phyloP scores from a whole-genome alignment of 2,113 vertebrate species.

The Delphinapterus leucas region DNA sequence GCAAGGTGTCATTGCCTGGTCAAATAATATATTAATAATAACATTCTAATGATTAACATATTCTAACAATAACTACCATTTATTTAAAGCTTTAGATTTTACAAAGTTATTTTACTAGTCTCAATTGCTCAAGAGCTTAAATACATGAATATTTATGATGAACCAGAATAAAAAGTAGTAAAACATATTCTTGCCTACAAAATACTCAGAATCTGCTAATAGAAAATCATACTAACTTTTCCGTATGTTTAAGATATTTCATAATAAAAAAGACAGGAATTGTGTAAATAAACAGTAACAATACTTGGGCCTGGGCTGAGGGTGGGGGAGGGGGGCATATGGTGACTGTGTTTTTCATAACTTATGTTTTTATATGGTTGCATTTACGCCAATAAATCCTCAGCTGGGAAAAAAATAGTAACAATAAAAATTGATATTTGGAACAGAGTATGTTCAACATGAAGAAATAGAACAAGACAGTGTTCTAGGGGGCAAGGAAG shows the following conservation, averaged over 20 bases:
- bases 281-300: not conserved
- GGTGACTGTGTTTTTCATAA: conserved; percentile 79
- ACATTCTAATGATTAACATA: not conserved
- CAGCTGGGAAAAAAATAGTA: conserved; percentile 51
- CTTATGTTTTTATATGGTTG: conserved; percentile 86
- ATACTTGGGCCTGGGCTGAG: not conserved
- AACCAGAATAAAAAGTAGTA: conserved; percentile 15
- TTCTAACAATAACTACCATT: not conserved
- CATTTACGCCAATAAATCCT: conserved; percentile 82
- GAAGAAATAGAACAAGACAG: not conserved
- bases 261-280: not conserved
- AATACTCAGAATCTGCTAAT: not conserved
- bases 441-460: not conserved
- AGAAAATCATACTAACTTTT: not conserved
- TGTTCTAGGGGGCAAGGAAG: not conserved
- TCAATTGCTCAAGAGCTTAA: conserved; percentile 5
- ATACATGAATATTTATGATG: not conserved
- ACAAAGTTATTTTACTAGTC: conserved; percentile 15
- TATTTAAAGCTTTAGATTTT: conserved; percentile 42
- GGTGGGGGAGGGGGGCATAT: not conserved
- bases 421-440: not conserved
- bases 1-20: not conserved
- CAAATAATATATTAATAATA: not conserved
- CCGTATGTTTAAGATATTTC: not conserved
- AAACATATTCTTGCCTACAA: not conserved